phyloP scores from a whole-genome alignment of 2,113 vertebrate genomes.

The Paradisaea rubra region DNA sequence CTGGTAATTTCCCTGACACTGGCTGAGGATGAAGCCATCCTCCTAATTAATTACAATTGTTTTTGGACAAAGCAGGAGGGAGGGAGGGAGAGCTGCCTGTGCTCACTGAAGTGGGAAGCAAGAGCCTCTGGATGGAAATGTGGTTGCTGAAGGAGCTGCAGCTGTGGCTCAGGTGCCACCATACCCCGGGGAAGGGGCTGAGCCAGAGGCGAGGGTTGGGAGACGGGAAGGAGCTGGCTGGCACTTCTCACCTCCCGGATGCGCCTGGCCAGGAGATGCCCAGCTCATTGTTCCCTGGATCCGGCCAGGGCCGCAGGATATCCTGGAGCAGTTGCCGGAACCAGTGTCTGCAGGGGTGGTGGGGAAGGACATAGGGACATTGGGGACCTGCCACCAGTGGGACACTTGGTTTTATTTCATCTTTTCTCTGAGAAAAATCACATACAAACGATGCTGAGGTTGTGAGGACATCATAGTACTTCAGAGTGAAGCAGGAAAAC shows the following conservation, averaged over 20 bases:
- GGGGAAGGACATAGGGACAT: background rate
- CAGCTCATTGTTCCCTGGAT: background rate
- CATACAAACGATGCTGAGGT: rapidly evolving
- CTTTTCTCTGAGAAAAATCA: background rate
- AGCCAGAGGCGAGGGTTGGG: background rate
- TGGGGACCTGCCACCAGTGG: background rate
- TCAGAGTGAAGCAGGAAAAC: background rate
- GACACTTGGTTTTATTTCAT: background rate
- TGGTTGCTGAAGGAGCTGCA: background rate
- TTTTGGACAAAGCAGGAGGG: background rate
- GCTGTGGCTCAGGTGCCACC: background rate
- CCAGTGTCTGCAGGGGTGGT: background rate
- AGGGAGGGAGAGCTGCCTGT: background rate
- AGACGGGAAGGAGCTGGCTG: background rate
- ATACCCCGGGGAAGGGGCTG: rapidly evolving
- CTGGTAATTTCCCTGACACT: background rate
- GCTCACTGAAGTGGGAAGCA: background rate
- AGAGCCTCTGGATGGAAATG: background rate
- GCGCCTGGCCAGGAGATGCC: background rate
- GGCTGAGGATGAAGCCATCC: background rate
- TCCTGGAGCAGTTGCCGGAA: background rate
- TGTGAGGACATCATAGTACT: rapidly evolving
- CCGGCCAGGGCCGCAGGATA: background rate
- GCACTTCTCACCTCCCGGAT: background rate
- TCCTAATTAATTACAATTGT: background rate